Evolutionary conservation across 2,113 vertebrate genomes (phyloP).

Genomic region (Varanus komodoensis): DNA sequence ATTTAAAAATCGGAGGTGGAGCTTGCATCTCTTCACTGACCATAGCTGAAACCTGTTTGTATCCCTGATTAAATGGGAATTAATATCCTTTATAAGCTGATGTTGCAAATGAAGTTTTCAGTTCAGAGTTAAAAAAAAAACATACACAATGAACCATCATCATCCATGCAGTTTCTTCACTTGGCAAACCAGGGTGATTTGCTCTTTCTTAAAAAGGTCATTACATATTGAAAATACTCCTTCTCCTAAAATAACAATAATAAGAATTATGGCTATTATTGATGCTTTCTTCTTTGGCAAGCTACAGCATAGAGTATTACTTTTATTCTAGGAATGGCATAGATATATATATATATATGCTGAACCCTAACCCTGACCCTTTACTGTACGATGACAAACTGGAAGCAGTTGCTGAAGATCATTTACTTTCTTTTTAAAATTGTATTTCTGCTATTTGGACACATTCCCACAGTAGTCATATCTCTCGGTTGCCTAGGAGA

Average conservation of each 20-base stretch:
- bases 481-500: constrained; percentile 1
- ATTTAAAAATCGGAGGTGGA: neutral
- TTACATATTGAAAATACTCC: too few species aligned
- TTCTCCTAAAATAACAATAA: neutral
- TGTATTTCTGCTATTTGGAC: neutral
- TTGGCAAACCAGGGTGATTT: too few species aligned
- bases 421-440: neutral
- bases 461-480: neutral
- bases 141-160: too few species aligned
- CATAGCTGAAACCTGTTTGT: neutral
- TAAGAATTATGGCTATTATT: too few species aligned
- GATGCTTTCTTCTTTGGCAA: neutral
- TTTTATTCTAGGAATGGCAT: neutral
- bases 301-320: neutral
- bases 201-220: too few species aligned
- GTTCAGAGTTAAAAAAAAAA: too few species aligned
- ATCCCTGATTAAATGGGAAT: neutral
- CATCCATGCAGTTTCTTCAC: too few species aligned
- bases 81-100: neutral
- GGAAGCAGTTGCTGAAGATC: neutral
- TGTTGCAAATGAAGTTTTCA: neutral
- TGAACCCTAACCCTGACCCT: too few species aligned
- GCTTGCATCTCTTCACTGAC: too few species aligned
- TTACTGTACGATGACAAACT: neutral
- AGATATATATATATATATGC: neutral